Conservation (phyloP, 2,888 invertebrate species). For the Mantis religiosa region DNA sequence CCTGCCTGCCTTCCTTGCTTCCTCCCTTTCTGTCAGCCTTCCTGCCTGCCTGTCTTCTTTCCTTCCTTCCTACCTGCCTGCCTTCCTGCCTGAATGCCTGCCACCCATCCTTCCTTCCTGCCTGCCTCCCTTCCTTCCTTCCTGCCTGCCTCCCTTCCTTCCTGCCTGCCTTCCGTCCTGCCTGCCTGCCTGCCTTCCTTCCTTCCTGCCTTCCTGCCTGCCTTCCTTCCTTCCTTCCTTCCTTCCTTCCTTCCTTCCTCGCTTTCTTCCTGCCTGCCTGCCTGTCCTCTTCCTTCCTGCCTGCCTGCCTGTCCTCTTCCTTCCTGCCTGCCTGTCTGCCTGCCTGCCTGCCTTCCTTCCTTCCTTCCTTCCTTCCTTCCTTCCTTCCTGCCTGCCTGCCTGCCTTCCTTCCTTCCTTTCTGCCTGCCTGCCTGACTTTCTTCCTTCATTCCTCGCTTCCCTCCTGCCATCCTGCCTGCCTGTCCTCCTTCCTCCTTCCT, state of each 20-base stretch:
- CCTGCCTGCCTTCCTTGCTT: no score
- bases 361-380: neutral
- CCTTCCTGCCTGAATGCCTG: constrained; percentile 16
- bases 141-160: neutral
- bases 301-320: no score
- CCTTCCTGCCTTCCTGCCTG: neutral
- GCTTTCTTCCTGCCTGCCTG: no score
- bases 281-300: no score
- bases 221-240: neutral
- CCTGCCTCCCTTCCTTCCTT: neutral
- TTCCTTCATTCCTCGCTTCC: neutral
- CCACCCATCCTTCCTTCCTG: neutral
- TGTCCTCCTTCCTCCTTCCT: neutral
- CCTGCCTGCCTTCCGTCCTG: neutral
- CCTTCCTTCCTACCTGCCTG: no score
- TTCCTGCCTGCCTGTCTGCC: no score
- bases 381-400: neutral
- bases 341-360: no score
- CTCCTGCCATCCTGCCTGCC: no score
- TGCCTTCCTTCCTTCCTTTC: neutral
- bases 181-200: neutral
- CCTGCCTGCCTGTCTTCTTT: no score
- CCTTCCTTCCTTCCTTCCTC: neutral
- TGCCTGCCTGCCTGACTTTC: neutral
- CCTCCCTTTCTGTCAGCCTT: no score